Percentiles rank a stretch among this genome's conserved stretches.
These are phyloP conservation scores for Heteractis magnifica DNA, from an alignment of 92 coral and sea anemone species.

Conservation along the genomic window DNA sequence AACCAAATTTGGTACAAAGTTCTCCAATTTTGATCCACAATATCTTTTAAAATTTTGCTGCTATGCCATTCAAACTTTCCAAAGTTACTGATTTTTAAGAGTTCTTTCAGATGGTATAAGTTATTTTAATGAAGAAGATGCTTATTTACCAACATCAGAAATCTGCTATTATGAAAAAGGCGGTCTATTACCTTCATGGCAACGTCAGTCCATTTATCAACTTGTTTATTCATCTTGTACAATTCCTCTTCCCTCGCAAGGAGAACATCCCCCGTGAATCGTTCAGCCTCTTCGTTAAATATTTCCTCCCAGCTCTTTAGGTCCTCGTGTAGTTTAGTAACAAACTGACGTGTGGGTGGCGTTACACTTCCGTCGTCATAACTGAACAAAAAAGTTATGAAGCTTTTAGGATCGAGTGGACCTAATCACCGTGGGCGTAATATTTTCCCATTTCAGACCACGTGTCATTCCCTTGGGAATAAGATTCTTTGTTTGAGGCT, in stretches of 20 bases:
- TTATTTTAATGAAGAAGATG: too few relatives aligned
- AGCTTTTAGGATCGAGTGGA: not conserved
- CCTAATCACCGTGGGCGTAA: too few relatives aligned
- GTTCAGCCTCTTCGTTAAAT: constrained; percentile 87
- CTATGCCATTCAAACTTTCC: too few relatives aligned
- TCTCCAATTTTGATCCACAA: too few relatives aligned
- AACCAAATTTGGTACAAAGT: too few relatives aligned
- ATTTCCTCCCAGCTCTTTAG: constrained; percentile 79
- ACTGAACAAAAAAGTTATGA: constrained; percentile 35
- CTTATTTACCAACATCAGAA: too few relatives aligned
- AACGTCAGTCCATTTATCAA: constrained; percentile 96
- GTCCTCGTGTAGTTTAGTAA: constrained; percentile 66
- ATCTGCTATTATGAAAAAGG: not conserved
- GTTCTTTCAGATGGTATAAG: too few relatives aligned
- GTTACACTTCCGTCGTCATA: constrained; percentile 89
- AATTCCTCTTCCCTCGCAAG: constrained; percentile 87
- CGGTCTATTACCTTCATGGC: constrained; percentile 67
- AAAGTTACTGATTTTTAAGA: too few relatives aligned
- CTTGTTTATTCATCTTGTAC: constrained; percentile 77
- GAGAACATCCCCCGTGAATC: constrained; percentile 82
- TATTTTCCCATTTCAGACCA: too few relatives aligned
- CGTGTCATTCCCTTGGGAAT: too few relatives aligned
- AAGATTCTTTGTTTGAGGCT: too few relatives aligned
- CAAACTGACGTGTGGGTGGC: constrained; percentile 68
- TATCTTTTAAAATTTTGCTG: too few relatives aligned